Conservation (phyloP, 2,888 invertebrate species). For the Drosophila eohydei region DNA sequence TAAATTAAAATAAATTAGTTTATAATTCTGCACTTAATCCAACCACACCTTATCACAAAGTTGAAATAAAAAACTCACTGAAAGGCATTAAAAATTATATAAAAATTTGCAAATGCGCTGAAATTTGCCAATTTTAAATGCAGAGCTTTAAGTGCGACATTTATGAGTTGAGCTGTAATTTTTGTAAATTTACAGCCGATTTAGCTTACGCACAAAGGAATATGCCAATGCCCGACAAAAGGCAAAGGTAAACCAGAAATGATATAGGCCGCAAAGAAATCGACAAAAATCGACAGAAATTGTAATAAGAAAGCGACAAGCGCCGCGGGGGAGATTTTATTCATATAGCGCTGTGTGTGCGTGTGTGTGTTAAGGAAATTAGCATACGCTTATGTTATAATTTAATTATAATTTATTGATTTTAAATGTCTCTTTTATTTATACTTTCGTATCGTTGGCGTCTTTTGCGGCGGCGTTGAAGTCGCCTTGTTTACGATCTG, state of each 20-base stretch:
- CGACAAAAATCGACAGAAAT: conserved; percentile 54
- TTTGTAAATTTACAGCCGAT: conserved; percentile 47
- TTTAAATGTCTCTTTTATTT: conserved; percentile 64
- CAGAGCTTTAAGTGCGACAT: conserved; percentile 49
- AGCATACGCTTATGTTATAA: conserved; percentile 82
- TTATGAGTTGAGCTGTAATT: conserved; percentile 59
- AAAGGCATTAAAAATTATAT: conserved; percentile 14
- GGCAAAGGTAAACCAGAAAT: conserved; percentile 22
- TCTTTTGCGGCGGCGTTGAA: conserved; percentile 73
- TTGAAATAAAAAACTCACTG: background rate
- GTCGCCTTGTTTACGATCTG: conserved; percentile 80
- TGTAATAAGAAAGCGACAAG: conserved; percentile 66
- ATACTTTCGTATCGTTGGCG: conserved; percentile 27
- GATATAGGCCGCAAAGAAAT: conserved; percentile 57
- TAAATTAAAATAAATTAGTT: background rate
- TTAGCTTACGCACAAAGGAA: conserved; percentile 52
- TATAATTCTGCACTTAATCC: background rate
- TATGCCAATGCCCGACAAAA: conserved; percentile 41
- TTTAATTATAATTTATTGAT: conserved; percentile 83
- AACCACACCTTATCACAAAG: background rate
- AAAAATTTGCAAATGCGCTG: conserved; percentile 21
- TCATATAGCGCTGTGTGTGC: background rate
- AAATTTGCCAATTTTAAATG: conserved; percentile 46
- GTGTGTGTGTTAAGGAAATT: conserved; percentile 64
- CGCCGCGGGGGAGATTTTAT: conserved; percentile 58